Evolutionary conservation across 2,113 vertebrate species (phyloP), one percentile per base, ranked within the genome.

Genomic region (Peromyscus maniculatus): DNA sequence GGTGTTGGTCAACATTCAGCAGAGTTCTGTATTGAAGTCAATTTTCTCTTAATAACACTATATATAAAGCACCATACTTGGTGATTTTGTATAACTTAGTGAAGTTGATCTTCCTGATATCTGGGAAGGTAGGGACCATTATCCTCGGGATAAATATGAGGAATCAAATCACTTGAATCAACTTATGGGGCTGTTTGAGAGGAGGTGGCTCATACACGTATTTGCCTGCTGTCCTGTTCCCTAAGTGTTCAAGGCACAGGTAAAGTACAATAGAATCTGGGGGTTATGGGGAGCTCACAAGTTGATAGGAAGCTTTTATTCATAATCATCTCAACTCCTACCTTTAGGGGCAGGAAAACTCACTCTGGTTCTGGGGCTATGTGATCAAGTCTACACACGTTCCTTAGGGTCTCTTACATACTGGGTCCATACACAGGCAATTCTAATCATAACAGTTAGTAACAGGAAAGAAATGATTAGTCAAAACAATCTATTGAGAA

Each of bases 391-490:
- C 91, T 95, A 67, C 69, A 91, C 9, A 39, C 83, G 90, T 88
- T 98, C 97, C 97, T 96, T 94, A 97, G 87, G 91, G 97, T 82
- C 89, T 97, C 74, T 80, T 93, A 96, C 92, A 93, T 87, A 80
- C 74, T 93, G 95, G 94, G 96, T 64, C 79, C 49, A 69, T 77
- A 62, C 91, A 92, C 89, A 96, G 90, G 95, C 94, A 97, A 96
- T 97, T 96, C 93, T 97, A 97, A 97, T 97, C 97, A 97, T 96
- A 98, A 97, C 79, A 97, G 96, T 96, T 94, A 87, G 88, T 88
- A 97, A 96, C 69, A 96, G 91, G 84, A 86, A 97, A 93, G 62
- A 97, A 96, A 94, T 86, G 87, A 96, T 95, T 94, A 98, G 96
- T 97, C 94, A 96, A 96, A 98, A 97, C 92, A 98, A 59, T 28